Conservation (phyloP, 2,113 vertebrate genomes). For the Centrocercus urophasianus region DNA sequence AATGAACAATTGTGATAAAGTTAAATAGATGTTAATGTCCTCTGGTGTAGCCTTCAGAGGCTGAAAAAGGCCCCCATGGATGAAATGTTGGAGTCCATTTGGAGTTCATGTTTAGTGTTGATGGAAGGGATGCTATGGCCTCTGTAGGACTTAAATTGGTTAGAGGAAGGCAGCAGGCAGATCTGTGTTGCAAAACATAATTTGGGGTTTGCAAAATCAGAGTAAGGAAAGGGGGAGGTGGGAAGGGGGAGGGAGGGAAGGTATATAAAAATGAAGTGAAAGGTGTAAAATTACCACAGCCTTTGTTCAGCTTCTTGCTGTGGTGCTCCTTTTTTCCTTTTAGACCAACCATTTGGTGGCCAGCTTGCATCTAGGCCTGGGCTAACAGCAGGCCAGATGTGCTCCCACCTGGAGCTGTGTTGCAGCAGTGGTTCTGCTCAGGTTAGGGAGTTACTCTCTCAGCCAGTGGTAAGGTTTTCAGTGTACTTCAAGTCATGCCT, state of each 20-base stretch:
- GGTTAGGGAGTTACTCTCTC: not conserved
- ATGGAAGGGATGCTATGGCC: not conserved
- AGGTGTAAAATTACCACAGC: not conserved
- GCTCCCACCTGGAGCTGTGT: not conserved
- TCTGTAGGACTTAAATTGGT: not conserved
- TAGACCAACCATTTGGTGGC: not conserved
- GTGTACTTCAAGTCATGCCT: fast-evolving
- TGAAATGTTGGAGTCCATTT: not conserved
- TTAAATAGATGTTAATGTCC: not conserved
- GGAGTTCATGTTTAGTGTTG: not conserved
- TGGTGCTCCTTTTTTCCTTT: not conserved
- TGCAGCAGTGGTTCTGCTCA: fast-evolving
- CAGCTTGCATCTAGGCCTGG: too few species aligned
- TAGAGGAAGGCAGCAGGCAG: not conserved
- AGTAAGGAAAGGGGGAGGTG: not conserved
- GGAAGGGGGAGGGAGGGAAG: not conserved
- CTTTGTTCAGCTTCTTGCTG: not conserved
- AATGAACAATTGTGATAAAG: not conserved
- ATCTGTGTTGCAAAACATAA: not conserved
- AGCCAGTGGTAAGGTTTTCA: not conserved
- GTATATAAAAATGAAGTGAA: not conserved
- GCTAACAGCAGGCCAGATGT: not conserved
- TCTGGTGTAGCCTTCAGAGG: not conserved
- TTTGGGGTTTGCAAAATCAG: not conserved
- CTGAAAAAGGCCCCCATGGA: not conserved